A percentile compares a stretch with the other conserved stretches of the same genome.
Evolutionary conservation across 2,113 vertebrate genomes (phyloP).

Genomic region (Lophotis ruficrista): DNA sequence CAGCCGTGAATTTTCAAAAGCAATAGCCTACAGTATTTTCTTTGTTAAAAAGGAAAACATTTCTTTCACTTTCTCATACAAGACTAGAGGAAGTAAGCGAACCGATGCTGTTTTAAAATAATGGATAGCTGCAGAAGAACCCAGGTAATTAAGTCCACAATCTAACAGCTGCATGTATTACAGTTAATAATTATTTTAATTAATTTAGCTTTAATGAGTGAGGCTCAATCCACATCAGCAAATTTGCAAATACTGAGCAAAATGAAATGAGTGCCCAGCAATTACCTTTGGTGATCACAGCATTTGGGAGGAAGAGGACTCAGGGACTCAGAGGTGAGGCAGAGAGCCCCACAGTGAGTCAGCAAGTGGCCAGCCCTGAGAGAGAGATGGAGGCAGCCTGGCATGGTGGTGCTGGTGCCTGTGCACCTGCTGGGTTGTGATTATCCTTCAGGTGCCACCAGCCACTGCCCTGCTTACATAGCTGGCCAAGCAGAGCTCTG

Average conservation of each 20-base stretch:
- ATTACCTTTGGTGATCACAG: not conserved
- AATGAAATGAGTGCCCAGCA: not conserved
- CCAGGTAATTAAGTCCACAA: not conserved
- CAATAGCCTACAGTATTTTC: not conserved
- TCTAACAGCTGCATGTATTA: not conserved
- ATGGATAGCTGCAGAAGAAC: not conserved
- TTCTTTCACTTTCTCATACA: not conserved
- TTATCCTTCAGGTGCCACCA: not conserved
- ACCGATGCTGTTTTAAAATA: not conserved
- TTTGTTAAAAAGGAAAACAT: not conserved
- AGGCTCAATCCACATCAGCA: not conserved
- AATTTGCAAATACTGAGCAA: not conserved
- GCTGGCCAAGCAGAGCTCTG: not conserved
- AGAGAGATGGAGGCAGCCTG: not conserved
- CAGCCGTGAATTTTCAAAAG: not conserved
- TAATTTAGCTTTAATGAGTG: not conserved
- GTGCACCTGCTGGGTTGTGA: not conserved
- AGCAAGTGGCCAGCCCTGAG: not conserved
- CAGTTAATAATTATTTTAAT: not conserved
- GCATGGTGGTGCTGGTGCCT: fast-evolving
- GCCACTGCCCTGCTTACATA: not conserved
- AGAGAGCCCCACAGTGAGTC: fast-evolving
- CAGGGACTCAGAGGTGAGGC: not conserved
- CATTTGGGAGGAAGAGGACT: not conserved
- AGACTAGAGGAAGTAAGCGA: not conserved